These are phyloP conservation scores for Tilapia sparmanii DNA, from an alignment of 2,113 vertebrate genomes.

Conservation along the genomic window DNA sequence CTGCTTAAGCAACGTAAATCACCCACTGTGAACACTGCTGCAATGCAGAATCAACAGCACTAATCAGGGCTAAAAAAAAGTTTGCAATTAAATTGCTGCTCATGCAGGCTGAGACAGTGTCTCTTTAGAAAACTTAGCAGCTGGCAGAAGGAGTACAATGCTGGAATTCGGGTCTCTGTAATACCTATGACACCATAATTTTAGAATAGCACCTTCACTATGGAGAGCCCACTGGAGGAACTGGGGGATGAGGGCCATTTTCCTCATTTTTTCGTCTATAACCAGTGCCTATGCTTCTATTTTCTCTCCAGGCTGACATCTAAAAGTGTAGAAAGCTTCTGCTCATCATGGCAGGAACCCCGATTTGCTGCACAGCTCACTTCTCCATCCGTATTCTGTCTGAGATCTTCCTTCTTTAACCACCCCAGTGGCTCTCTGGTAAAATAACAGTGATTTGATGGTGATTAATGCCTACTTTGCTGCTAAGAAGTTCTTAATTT, in stretches of 20 bases:
- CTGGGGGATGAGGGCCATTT: neutral
- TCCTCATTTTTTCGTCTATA: neutral
- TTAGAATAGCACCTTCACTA: neutral
- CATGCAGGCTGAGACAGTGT: neutral
- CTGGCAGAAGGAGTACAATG: neutral
- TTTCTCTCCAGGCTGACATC: neutral
- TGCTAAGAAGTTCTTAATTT: neutral
- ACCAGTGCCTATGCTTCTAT: neutral
- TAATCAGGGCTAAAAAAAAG: neutral
- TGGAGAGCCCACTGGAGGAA: neutral
- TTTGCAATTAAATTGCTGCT: neutral
- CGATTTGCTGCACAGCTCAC: neutral
- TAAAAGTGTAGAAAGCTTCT: neutral
- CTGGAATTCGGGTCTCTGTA: neutral
- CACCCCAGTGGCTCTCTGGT: neutral
- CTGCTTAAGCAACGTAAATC: neutral
- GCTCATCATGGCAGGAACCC: neutral
- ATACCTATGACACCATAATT: neutral
- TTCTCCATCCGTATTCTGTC: neutral
- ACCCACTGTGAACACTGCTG: neutral
- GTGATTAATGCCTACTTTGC: neutral
- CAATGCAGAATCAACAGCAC: neutral
- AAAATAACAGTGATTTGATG: neutral
- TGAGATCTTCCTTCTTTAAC: neutral
- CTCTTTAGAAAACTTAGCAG: neutral